Conservation (phyloP, 1,140 invertebrate genomes). For the Nephila pilipes region DNA sequence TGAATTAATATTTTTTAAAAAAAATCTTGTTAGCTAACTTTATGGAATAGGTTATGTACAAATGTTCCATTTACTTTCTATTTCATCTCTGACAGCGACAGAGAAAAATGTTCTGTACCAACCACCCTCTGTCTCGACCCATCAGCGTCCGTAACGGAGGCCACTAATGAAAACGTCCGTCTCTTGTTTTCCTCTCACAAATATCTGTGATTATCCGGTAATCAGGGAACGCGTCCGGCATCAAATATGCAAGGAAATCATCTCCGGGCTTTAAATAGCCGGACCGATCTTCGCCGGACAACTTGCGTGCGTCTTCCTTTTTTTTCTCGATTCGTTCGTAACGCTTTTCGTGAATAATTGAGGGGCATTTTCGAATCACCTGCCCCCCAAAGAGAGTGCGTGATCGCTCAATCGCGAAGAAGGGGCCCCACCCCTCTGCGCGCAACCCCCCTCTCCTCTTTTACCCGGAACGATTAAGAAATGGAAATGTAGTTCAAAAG, state of each 20-base stretch:
- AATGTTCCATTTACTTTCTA: not conserved
- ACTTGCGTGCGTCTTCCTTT: not conserved
- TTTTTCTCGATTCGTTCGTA: not conserved
- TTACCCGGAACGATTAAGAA: not conserved
- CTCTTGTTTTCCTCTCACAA: conserved; percentile 22
- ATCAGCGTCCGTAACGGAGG: conserved; percentile 13
- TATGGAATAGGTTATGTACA: too few relatives aligned
- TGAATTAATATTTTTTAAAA: too few relatives aligned
- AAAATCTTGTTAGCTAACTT: too few relatives aligned
- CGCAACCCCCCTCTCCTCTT: not conserved
- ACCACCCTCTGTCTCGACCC: not conserved
- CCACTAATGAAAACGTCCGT: conserved; percentile 33
- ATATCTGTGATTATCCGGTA: conserved; percentile 35
- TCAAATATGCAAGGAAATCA: conserved; percentile 26
- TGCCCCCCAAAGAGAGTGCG: not conserved
- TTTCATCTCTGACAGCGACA: not conserved
- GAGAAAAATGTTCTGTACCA: not conserved
- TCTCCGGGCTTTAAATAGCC: conserved; percentile 24
- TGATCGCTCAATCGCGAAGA: conserved; percentile 17
- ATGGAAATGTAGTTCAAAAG: conserved; percentile 14
- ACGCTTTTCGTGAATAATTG: not conserved
- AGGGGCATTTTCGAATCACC: conserved; percentile 14
- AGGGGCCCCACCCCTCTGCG: not conserved
- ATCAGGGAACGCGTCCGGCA: conserved; percentile 4
- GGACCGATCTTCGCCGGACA: not conserved